Evolutionary conservation across 2,888 invertebrate genomes (phyloP), one percentile per base, ranked within the genome.

Genomic region (Tenthredo notha): DNA sequence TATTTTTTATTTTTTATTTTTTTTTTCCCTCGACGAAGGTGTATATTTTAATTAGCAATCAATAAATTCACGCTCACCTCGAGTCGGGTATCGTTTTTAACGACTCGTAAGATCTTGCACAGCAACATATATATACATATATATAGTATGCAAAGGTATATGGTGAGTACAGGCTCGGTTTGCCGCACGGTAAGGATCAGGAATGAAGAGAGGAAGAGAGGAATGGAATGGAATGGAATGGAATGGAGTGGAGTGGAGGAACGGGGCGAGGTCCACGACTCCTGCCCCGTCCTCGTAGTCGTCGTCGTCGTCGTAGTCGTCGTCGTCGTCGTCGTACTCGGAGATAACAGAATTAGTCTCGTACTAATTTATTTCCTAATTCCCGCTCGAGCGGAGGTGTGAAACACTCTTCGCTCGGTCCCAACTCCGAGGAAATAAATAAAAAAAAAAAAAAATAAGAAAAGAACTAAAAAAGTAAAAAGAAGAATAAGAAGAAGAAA

Each of bases 301-400:
- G 50, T 58, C 78, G 37, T 37, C 25, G 25, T 37, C 25, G 25
- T 18, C 65, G 58, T 18, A 10, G 37, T 78, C 40, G 54, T 50
- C 21, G 29, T 75, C 61, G 58, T 58, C 78, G 58, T 40, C 29
- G 29, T n/a, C 67, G 83, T 83, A 50, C 74, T 43, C 85, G 87
- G 90, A 92, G 92, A 92, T 92, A 92, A 92, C 92, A 90, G 92
- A 92, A 92, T 92, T 92, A 92, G 92, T 92, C 91, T 91, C 92
- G 89, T 89, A 90, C 92, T 92, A 92, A 92, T 92, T 92, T 92
- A 92, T 92, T 92, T 92, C 92, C 92, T 92, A 92, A 92, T 92
- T 92, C 92, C 88, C 91, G 91, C 87, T 88, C 91, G 90, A 92
- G 92, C 92, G 92, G 92, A 92, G 92, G 92, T 92, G 92, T 92